These are phyloP conservation scores for Sebastes taczanowskii DNA, from an alignment of 2,797 vertebrate genomes.

Conservation along the genomic window DNA sequence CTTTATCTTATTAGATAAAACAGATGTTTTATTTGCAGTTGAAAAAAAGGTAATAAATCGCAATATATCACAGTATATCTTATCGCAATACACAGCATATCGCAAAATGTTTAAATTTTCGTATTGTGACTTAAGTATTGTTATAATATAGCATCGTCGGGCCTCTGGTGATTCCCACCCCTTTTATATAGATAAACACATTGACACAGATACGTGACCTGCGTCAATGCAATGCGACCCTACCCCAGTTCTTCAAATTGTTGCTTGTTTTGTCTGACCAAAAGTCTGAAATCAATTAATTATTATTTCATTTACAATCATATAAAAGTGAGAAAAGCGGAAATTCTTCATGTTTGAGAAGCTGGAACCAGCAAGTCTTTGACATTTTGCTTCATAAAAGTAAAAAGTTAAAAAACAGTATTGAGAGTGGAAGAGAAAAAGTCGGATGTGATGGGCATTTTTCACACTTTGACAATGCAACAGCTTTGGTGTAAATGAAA, in stretches of 20 bases:
- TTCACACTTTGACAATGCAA: background rate
- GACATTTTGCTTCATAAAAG: background rate
- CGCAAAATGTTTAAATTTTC: no score
- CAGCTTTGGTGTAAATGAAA: background rate
- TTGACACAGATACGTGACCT: background rate
- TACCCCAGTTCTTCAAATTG: background rate
- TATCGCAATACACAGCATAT: no score
- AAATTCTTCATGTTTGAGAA: background rate
- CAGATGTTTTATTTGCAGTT: no score
- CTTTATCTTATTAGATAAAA: no score
- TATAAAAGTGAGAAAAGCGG: background rate
- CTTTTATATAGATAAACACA: background rate
- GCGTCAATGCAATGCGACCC: background rate
- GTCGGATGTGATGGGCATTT: background rate
- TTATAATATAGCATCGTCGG: background rate
- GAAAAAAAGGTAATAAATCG: no score
- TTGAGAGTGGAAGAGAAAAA: background rate
- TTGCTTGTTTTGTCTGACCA: background rate
- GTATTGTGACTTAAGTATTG: no score
- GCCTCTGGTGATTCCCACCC: background rate
- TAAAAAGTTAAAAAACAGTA: no score
- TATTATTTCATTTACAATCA: background rate
- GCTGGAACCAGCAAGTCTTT: background rate
- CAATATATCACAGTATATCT: no score
- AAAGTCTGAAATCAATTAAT: background rate